These are phyloP conservation scores for Ahaetulla prasina DNA, from an alignment of 2,113 vertebrate genomes.

Conservation along the genomic window DNA sequence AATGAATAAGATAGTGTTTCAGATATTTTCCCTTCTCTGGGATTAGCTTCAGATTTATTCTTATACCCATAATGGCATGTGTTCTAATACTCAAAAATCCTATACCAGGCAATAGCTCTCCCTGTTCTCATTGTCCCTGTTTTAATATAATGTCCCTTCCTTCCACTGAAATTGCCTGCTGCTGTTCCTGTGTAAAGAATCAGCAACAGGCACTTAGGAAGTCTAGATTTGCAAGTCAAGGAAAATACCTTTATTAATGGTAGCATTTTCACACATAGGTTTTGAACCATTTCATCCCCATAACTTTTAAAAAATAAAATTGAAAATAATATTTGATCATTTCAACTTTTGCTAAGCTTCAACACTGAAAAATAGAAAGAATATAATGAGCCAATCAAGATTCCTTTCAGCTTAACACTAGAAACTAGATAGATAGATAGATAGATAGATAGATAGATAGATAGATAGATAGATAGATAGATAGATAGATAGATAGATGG, in stretches of 20 bases:
- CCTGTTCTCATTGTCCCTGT: not conserved
- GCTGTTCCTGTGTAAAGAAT: not conserved
- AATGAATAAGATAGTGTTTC: not conserved
- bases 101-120: not conserved
- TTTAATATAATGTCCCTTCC: not conserved
- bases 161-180: not conserved
- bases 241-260: not conserved
- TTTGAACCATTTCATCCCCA: not conserved
- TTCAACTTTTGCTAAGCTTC: not conserved
- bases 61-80: not conserved
- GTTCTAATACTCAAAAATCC: not conserved
- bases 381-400: not conserved
- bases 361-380: not conserved
- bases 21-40: not conserved
- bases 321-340: not conserved
- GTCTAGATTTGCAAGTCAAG: not conserved
- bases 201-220: not conserved
- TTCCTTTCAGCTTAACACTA: not conserved
- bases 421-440: not conserved
- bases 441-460: too few species aligned
- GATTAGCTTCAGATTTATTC: not conserved
- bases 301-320: not conserved
- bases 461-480: too few species aligned
- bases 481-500: too few species aligned
- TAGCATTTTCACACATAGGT: not conserved